Evolutionary conservation across 2,888 invertebrate genomes (phyloP), one percentile per base, ranked within the genome.

Genomic region (Scaptomyza parva): DNA sequence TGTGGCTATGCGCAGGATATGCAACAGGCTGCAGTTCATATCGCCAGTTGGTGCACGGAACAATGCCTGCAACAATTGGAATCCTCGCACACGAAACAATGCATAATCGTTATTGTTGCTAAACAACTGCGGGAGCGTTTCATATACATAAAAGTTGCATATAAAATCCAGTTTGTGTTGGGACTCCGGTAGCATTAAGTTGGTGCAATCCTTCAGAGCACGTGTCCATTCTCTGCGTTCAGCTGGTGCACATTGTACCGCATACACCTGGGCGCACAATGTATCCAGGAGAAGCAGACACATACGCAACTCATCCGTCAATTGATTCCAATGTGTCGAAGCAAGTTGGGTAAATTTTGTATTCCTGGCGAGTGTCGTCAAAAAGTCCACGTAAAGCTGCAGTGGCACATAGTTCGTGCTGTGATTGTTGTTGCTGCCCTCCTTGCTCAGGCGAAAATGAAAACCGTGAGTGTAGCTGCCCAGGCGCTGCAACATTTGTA

Each of bases 121-220:
- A 11, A 58, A 79, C 5, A 77, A 1, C n/a, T 70, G 53, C 17
- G 66, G 63, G 41, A 72, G 14, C 1, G 69, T 51, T 50, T 76
- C 72, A 37, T 88, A 84, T 43, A 93, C 92, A 41, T 93, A 93
- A 74, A 94, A 92, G 80, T 94, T 94, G 0, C 93, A 92, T 0
- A 95, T 88, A 54, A 94, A 94, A 20, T 93, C 92, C 5, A 94
- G 90, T 81, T 93, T 94, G 2, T 93, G 91, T 54, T 90, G 91
- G 0, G 92, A 45, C 43, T 86, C 90, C 3, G 88, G 89, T 73
- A 93, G 93, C 40, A 93, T 91, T 54, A 91, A 91, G 26, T 92
- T 88, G 0, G 94, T 83, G 22, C 94, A 91, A 51, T 91, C 91
- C 70, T 93, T 92, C 3, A 91, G 66, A 0, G 82, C 68, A 3